phyloP scores from a whole-genome alignment of 1,140 invertebrate species.

The Pogonomyrmex californicus region DNA sequence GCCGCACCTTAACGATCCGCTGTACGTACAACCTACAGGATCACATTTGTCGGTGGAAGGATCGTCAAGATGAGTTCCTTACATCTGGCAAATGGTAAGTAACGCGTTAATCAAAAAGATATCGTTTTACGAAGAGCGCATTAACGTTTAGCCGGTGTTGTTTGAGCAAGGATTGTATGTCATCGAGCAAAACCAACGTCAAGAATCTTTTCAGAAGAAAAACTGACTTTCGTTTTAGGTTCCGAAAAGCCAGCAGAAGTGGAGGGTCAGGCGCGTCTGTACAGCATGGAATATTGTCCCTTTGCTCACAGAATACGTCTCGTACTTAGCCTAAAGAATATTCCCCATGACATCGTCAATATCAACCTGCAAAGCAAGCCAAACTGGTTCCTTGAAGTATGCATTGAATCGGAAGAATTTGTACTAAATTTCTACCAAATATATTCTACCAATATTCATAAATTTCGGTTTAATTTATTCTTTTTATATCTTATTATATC shows the following conservation, averaged over 20 bases:
- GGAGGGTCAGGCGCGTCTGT: slow-evolving; percentile 86
- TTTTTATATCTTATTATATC: no score
- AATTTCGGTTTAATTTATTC: no score
- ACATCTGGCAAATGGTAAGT: slow-evolving; percentile 30
- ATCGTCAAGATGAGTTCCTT: slow-evolving; percentile 10
- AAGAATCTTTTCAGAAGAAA: neutral
- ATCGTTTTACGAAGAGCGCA: neutral
- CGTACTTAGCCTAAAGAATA: slow-evolving; percentile 87
- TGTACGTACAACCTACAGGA: neutral
- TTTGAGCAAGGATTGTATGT: neutral
- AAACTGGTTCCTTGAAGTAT: slow-evolving; percentile 88
- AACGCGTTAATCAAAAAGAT: neutral
- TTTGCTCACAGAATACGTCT: slow-evolving; percentile 88
- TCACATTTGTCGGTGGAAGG: neutral
- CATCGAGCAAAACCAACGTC: neutral
- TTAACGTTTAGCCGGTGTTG: neutral
- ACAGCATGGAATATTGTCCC: slow-evolving; percentile 90
- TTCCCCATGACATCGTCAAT: slow-evolving; percentile 87
- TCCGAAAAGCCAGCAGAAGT: slow-evolving; percentile 84
- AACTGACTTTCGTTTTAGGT: slow-evolving; percentile 74
- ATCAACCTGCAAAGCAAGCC: slow-evolving; percentile 89
- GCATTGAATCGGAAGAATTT: neutral
- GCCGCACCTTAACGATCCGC: neutral
- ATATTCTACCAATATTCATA: no score
- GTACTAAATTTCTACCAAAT: no score